These are phyloP conservation scores for Pontoporia blainvillei DNA, from an alignment of 2,113 vertebrate species.

Conservation along the genomic window DNA sequence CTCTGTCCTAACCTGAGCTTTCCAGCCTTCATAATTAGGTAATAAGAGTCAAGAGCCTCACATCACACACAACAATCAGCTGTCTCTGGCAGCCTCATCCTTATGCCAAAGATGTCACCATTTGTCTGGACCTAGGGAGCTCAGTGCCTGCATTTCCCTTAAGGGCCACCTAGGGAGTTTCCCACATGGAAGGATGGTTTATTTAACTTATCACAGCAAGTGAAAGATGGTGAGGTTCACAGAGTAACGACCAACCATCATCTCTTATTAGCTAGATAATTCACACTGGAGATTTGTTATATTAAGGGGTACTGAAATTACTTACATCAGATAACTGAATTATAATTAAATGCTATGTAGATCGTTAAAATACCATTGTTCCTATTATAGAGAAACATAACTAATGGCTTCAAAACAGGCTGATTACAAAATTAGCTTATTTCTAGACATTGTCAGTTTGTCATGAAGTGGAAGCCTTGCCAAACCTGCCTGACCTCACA, in stretches of 20 bases:
- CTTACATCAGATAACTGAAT: slow-evolving; percentile 71
- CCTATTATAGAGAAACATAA: slow-evolving; percentile 29
- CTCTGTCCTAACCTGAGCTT: not conserved
- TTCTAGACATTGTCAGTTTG: not conserved
- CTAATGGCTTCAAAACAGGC: slow-evolving; percentile 47
- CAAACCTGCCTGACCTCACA: not conserved
- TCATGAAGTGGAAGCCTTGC: not conserved
- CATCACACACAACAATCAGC: not conserved
- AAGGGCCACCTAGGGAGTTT: slow-evolving; percentile 37
- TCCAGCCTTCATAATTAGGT: not conserved
- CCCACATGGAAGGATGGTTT: slow-evolving; percentile 17
- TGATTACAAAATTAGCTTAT: slow-evolving; percentile 51
- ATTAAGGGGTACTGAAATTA: slow-evolving; percentile 70
- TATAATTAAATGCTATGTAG: slow-evolving; percentile 68
- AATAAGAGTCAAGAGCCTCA: not conserved
- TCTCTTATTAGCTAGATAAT: slow-evolving; percentile 55
- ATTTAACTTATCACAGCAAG: not conserved
- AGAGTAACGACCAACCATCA: slow-evolving; percentile 65
- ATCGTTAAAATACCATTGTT: slow-evolving; percentile 66
- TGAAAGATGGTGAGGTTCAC: slow-evolving; percentile 58
- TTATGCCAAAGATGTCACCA: slow-evolving; percentile 9
- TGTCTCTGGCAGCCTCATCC: not conserved
- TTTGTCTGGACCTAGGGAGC: slow-evolving; percentile 32
- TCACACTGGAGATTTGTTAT: slow-evolving; percentile 60
- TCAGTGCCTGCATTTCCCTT: not conserved